Evolutionary conservation across 2,888 invertebrate genomes (phyloP).

Genomic region (Plebejus anna): DNA sequence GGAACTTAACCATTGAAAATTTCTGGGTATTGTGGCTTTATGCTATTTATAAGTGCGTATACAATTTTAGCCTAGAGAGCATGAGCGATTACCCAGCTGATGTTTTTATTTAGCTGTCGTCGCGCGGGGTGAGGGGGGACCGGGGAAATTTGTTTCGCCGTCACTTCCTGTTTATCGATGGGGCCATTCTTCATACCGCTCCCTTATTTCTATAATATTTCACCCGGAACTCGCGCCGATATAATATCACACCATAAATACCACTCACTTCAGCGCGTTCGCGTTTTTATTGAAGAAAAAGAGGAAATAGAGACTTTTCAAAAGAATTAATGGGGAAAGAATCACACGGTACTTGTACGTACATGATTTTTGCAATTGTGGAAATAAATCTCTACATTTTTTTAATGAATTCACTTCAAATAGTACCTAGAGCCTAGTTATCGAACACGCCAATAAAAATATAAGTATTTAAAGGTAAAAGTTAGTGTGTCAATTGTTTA

Average conservation of each 20-base stretch:
- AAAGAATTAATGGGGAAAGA: neutral
- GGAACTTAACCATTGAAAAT: too few species aligned
- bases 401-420: too few species aligned
- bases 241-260: neutral
- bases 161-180: constrained; percentile 5
- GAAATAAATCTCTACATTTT: too few species aligned
- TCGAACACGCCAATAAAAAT: too few species aligned
- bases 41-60: neutral
- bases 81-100: neutral
- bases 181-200: neutral
- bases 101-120: neutral
- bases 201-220: constrained; percentile 17
- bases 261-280: neutral
- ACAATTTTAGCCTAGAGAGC: neutral
- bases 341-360: neutral
- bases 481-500: too few species aligned
- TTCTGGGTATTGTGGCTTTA: neutral
- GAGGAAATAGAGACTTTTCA: neutral
- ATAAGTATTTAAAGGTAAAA: too few species aligned
- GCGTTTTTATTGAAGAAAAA: neutral
- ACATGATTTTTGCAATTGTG: too few species aligned
- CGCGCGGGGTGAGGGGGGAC: neutral
- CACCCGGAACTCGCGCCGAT: neutral
- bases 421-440: too few species aligned
- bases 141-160: neutral